Conservation (phyloP, 2,888 invertebrate genomes). For the Sipha maydis region DNA sequence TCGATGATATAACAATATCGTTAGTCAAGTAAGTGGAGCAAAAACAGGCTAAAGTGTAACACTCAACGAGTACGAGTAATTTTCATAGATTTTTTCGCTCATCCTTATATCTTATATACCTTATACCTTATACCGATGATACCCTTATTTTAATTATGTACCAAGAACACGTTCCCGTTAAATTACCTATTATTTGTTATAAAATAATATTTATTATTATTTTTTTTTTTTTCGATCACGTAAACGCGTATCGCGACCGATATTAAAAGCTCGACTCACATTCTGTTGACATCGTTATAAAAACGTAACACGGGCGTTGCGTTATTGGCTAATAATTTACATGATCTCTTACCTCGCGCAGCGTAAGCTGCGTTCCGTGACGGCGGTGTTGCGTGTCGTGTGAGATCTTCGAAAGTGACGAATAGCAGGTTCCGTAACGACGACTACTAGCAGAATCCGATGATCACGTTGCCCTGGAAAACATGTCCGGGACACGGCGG, state of each 20-base stretch:
- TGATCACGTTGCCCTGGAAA: not conserved
- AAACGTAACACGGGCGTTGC: not conserved
- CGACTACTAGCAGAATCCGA: not conserved
- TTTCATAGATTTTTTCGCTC: not conserved
- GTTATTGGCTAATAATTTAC: not conserved
- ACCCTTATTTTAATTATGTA: no score
- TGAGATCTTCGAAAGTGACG: not conserved
- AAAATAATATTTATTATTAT: no score
- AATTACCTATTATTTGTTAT: no score
- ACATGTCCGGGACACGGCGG: not conserved
- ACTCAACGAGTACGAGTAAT: not conserved
- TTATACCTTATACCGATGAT: no score
- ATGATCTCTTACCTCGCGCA: conserved; percentile 7
- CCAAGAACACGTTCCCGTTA: not conserved
- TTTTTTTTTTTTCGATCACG: not conserved
- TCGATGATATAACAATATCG: not conserved
- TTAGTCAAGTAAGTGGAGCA: not conserved
- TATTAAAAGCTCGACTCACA: not conserved
- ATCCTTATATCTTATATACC: not conserved
- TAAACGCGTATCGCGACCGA: not conserved
- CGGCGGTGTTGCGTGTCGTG: not conserved
- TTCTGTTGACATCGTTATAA: not conserved
- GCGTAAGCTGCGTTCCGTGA: not conserved
- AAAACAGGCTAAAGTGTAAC: not conserved
- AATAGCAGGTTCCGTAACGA: not conserved